phyloP scores from a whole-genome alignment of 2,888 invertebrate genomes.

The Augochlorella aurata region DNA sequence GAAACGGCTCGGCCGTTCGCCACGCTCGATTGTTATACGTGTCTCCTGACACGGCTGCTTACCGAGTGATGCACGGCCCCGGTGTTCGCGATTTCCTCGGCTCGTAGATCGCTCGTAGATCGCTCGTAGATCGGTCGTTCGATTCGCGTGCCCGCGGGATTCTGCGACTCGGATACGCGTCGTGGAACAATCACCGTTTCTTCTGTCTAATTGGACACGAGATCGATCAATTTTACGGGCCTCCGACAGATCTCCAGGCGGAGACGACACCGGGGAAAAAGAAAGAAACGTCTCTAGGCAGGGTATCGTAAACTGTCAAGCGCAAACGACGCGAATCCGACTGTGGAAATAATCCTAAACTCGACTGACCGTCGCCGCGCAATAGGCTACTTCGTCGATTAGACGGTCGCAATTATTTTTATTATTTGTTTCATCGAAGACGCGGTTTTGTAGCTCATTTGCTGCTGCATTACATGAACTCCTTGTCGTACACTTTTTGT shows the following conservation, averaged over 20 bases:
- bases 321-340: too few relatives aligned
- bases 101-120: constrained; percentile 5
- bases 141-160: not conserved
- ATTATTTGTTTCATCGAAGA: too few relatives aligned
- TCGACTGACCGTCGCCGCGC: too few relatives aligned
- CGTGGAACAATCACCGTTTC: not conserved
- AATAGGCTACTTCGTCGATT: too few relatives aligned
- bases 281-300: not conserved
- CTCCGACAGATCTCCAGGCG: not conserved
- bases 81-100: constrained; percentile 19
- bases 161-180: not conserved
- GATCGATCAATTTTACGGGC: not conserved
- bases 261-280: not conserved
- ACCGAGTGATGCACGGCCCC: constrained; percentile 39
- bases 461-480: too few relatives aligned
- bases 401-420: too few relatives aligned
- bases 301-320: not conserved
- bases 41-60: constrained; percentile 45
- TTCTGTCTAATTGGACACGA: not conserved
- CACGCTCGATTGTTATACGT: constrained; percentile 38
- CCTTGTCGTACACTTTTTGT: too few relatives aligned
- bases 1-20: constrained; percentile 31
- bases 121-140: not conserved
- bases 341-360: too few relatives aligned
- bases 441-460: too few relatives aligned